Conservation (phyloP, 2,888 invertebrate species). For the Terebella lapidaria region DNA sequence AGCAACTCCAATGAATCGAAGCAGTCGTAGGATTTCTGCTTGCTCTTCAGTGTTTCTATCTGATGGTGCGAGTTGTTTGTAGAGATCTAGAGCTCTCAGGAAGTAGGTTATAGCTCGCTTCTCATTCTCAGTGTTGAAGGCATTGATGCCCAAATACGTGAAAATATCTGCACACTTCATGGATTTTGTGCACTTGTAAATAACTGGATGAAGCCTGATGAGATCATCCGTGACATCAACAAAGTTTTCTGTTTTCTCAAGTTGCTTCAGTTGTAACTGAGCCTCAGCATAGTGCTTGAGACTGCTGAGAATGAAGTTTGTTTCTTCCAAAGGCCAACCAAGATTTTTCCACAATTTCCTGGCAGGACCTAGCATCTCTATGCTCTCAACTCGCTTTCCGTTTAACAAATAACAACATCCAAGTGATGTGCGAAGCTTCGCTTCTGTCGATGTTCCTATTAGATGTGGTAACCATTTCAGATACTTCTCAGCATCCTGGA, state of each 20-base stretch:
- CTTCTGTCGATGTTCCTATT: not conserved
- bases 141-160: slow-evolving; percentile 19
- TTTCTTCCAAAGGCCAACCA: slow-evolving; percentile 14
- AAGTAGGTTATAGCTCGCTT: slow-evolving; percentile 15
- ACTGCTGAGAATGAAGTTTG: slow-evolving; percentile 8
- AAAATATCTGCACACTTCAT: slow-evolving; percentile 19
- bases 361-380: slow-evolving; percentile 4
- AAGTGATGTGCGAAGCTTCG: slow-evolving; percentile 13
- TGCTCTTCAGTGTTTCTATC: slow-evolving; percentile 7
- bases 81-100: slow-evolving; percentile 11
- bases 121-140: slow-evolving; percentile 20
- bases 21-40: slow-evolving; percentile 15
- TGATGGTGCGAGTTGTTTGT: slow-evolving; percentile 8
- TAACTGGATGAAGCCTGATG: slow-evolving; percentile 11
- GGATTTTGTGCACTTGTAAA: slow-evolving; percentile 5
- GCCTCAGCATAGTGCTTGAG: slow-evolving; percentile 16
- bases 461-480: not conserved
- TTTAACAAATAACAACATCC: slow-evolving; percentile 17
- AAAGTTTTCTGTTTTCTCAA: not conserved
- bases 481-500: not conserved
- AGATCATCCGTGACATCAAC: slow-evolving; percentile 10
- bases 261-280: slow-evolving; percentile 7
- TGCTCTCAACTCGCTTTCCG: slow-evolving; percentile 5
- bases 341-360: slow-evolving; percentile 11
- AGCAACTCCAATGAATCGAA: slow-evolving; percentile 19